Evolutionary conservation across 1,140 invertebrate genomes (phyloP), one percentile per base, ranked within the genome.

Genomic region (Helicoverpa zea): DNA sequence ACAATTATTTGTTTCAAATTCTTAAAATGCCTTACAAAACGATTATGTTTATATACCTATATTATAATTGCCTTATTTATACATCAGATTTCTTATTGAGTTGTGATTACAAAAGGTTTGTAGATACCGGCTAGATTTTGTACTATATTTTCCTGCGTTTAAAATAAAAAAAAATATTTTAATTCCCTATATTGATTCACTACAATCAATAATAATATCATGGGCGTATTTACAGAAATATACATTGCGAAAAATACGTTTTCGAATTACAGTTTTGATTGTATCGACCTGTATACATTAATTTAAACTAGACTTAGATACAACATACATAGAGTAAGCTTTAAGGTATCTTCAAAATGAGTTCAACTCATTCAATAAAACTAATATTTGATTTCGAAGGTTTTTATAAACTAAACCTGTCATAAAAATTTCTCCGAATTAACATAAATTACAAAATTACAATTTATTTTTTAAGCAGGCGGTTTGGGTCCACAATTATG

Each of bases 401-500:
- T 12, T 59, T 68, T 59, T 74, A 47, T 47, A 18, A 74, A 61
- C 59, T 74, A 59, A 74, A 43, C 56, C 35, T 74, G 72, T 58
- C 30, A 74, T 35, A 74, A 23, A 23, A 74, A 58, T 43, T 16
- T 63, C 59, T 63, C 43, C 12, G 11, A 72, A 29, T 16, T 52
- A 29, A 72, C 18, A 54, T 29, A 29, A 49, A 68, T 49, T 49
- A 68, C 35, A 49, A 23, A 49, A 49, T 16, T 51, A 35, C 5
- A 16, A 30, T 54, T 52, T 52, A 13, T 61, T 64, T 66, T 51
- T 79, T 58, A 80, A 16, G 56, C n/a, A 35, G 89, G 89, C 9
- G 93, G 93, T 81, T 92, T 93, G 0, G 93, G 93, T 0, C 93
- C 93, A 52, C 93, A 94, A 56, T 93, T 94, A 61, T 94, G 93